Evolutionary conservation across 2,113 vertebrate genomes (phyloP), one percentile per base, ranked within the genome.

Genomic region (Oceanites oceanicus): DNA sequence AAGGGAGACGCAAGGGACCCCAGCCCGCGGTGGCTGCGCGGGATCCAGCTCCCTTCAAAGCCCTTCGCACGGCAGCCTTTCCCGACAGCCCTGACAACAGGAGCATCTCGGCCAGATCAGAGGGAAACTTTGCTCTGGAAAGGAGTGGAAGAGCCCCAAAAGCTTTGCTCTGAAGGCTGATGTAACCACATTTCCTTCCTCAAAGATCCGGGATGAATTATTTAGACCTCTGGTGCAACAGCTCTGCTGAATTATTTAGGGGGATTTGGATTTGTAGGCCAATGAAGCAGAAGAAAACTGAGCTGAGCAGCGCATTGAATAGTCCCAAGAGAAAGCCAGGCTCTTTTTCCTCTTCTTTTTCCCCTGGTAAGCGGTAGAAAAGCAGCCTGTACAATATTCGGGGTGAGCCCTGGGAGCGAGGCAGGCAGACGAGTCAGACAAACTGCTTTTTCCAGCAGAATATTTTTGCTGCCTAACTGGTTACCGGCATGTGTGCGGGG

Each of bases 181-280:
- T 67, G 91, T 29, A 90, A 42, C 49, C 59, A 1, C 72, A 1
- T 19, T 42, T 86, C 38, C 70, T 58, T 87, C 63, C 75, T 75
- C 63, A 77, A 67, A 77, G 50, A 71, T 68, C 74, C 49, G 4
- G 58, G 75, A 93, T 97, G 78, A 97, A 96, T 97, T 96, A 97
- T 97, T 97, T 42, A 96, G 18, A 25, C 52, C 45, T 4, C 62
- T 40, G 79, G 36, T 0, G 27, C 65, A 30, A 91, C 80, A 61
- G 91, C 78, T 94, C 88, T 6, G 44, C 89, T 97, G 95, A 96
- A 95, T 97, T 96, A 95, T 97, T 96, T 73, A 96, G 89, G 83
- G 59, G 81, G 81, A 75, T 85, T 90, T 62, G 82, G 75, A 86
- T 95, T 68, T 34, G 74, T 66, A 76, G 71, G 77, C 94, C 50